A percentile compares a stretch with the other conserved stretches of the same genome.
Conservation (phyloP, 2,797 vertebrate species). For the Sitta carolinensis region DNA sequence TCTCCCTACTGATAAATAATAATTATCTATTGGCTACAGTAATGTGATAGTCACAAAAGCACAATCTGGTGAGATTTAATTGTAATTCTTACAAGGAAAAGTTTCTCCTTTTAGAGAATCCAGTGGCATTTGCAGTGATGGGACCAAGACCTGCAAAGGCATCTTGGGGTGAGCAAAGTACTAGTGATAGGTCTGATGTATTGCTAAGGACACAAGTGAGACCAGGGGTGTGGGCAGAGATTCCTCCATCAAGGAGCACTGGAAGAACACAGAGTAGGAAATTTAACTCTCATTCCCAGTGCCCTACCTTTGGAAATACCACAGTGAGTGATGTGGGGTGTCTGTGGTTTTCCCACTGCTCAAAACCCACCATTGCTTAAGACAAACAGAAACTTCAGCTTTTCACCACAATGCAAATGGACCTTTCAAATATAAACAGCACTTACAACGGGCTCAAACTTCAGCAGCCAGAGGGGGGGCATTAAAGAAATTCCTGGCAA, state of each 20-base stretch:
- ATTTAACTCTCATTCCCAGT: neutral
- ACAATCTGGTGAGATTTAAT: constrained; percentile 42
- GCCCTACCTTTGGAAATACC: neutral
- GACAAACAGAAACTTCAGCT: constrained; percentile 46
- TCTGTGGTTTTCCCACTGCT: constrained; percentile 15
- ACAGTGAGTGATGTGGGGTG: neutral
- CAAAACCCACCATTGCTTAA: neutral
- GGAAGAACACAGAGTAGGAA: neutral
- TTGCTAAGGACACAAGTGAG: neutral
- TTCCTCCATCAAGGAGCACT: neutral
- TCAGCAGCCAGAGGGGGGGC: constrained; percentile 14
- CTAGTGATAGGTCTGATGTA: neutral
- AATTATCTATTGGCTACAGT: constrained; percentile 67
- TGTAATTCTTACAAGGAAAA: constrained; percentile 21
- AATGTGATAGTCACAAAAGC: constrained; percentile 44
- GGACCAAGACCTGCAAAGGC: neutral
- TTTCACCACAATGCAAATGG: constrained; percentile 17
- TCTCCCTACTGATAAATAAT: constrained; percentile 61
- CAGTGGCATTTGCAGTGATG: neutral
- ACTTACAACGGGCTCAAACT: neutral
- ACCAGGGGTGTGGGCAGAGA: neutral
- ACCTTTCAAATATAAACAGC: neutral
- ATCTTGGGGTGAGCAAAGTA: neutral
- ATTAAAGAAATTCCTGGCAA: constrained; percentile 46
- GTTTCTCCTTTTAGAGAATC: constrained; percentile 27